Evolutionary conservation across 2,888 invertebrate species (phyloP).

Genomic region (Polia nebulosa): DNA sequence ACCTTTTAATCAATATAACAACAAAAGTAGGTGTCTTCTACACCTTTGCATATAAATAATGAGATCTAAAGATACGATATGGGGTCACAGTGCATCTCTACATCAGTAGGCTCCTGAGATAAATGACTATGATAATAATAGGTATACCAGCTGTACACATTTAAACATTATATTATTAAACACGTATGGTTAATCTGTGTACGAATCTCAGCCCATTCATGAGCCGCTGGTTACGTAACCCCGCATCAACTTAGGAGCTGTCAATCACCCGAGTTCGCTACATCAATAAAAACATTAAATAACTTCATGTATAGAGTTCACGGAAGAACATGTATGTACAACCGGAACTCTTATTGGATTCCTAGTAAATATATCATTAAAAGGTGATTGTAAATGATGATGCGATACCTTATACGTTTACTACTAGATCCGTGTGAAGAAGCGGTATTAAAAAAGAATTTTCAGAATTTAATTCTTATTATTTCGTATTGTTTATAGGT

Average conservation of each 20-base stretch:
- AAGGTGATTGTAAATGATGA: constrained; percentile 40
- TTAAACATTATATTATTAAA: constrained; percentile 15
- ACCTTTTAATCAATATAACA: not conserved
- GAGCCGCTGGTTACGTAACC: constrained; percentile 48
- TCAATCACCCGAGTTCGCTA: constrained; percentile 51
- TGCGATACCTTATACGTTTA: constrained; percentile 46
- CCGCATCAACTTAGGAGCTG: constrained; percentile 39
- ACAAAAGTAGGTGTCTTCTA: not conserved
- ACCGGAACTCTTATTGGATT: constrained; percentile 63
- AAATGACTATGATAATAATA: constrained; percentile 21
- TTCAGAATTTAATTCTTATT: constrained; percentile 20
- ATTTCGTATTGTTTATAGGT: constrained; percentile 12
- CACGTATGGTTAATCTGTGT: constrained; percentile 14
- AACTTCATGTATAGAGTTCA: constrained; percentile 47
- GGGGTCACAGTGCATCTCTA: constrained; percentile 11
- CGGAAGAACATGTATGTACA: constrained; percentile 57
- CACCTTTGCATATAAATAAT: constrained; percentile 9
- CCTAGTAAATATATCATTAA: constrained; percentile 47
- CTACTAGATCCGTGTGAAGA: constrained; percentile 56
- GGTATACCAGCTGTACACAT: constrained; percentile 14
- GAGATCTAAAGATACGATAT: constrained; percentile 12
- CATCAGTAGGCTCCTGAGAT: constrained; percentile 2
- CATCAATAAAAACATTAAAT: constrained; percentile 50
- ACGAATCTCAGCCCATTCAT: constrained; percentile 54
- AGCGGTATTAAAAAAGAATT: constrained; percentile 25